Evolutionary conservation across 2,888 invertebrate species (phyloP), one percentile per base, ranked within the genome.

Genomic region (Sturmia bella): DNA sequence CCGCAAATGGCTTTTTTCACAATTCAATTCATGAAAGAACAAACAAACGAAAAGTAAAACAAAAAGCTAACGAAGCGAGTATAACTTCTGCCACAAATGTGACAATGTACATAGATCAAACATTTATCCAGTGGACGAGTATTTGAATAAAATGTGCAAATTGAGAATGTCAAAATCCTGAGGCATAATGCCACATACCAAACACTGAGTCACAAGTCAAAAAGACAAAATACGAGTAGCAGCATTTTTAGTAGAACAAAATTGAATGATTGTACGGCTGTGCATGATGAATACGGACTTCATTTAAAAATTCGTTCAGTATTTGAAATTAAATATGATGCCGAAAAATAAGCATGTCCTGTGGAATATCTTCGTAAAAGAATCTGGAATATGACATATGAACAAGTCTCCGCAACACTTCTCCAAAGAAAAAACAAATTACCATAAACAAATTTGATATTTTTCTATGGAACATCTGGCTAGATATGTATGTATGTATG

Each of bases 41-140:
- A 66, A 41, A 76, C 24, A 63, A 37, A 61, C n/a, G 61, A 76
- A 68, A 45, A 21, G 39, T 64, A 54, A 54, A 59, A 69, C 24
- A 82, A 78, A 78, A 78, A 78, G 74, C 70, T 82, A 82, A 82
- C 78, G 82, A 82, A 82, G 78, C 74, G 78, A 78, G 69, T 64
- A 72, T 43, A 74, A 82, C 82, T 78, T 78, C 59, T 78, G 64
- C 74, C 74, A 78, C 81, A 81, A 76, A 80, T 75, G 80, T 73
- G 73, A 81, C 81, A 73, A 69, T 63, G n/a, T n/a, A n/a, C n/a
- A 72, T 61, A 68, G 72, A 73, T 50, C 76, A 77, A 32, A 77
- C 81, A 81, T 75, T 75, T 80, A 75, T 75, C 52, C 75, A 74
- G 69, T 37, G 59, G 3, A 27, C 27, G 3, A 3, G 27, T 75